A percentile compares a stretch with the other conserved stretches of the same genome.
Evolutionary conservation across 2,888 invertebrate genomes (phyloP).

Genomic region (Digitonthophagus gazella): DNA sequence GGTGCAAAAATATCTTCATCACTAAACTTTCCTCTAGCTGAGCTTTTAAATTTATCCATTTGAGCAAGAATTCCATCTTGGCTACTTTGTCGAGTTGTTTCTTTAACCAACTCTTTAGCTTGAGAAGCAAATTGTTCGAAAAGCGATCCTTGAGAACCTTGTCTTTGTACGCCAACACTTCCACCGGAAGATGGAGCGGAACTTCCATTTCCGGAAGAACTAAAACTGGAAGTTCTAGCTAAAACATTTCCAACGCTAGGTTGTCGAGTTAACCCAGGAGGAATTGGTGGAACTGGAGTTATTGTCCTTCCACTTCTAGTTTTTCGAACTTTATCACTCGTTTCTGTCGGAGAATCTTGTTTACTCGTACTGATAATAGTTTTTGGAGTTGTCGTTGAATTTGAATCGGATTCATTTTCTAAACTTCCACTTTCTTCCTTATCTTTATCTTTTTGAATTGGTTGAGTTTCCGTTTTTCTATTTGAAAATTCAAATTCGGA

Average conservation of each 20-base stretch:
- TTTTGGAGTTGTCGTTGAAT: slow-evolving; percentile 71
- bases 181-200: slow-evolving; percentile 44
- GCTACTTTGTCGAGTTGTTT: slow-evolving; percentile 84
- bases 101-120: slow-evolving; percentile 84
- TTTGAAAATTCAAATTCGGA: slow-evolving; percentile 61
- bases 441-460: slow-evolving; percentile 43
- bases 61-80: slow-evolving; percentile 86
- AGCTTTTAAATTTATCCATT: slow-evolving; percentile 75
- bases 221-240: slow-evolving; percentile 64
- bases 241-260: slow-evolving; percentile 62
- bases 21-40: slow-evolving; percentile 58
- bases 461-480: slow-evolving; percentile 47
- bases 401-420: slow-evolving; percentile 76
- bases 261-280: slow-evolving; percentile 58
- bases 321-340: slow-evolving; percentile 56
- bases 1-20: slow-evolving; percentile 78
- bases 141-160: slow-evolving; percentile 80
- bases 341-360: slow-evolving; percentile 57
- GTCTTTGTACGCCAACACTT: slow-evolving; percentile 57
- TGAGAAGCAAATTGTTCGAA: slow-evolving; percentile 86
- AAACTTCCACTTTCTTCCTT: slow-evolving; percentile 62
- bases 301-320: slow-evolving; percentile 53
- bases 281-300: slow-evolving; percentile 57
- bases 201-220: slow-evolving; percentile 52
- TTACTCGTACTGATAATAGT: slow-evolving; percentile 63